Base-by-base conservation (phyloP, 2,797 vertebrate genomes). In the Pelochelys cantorii region DNA sequence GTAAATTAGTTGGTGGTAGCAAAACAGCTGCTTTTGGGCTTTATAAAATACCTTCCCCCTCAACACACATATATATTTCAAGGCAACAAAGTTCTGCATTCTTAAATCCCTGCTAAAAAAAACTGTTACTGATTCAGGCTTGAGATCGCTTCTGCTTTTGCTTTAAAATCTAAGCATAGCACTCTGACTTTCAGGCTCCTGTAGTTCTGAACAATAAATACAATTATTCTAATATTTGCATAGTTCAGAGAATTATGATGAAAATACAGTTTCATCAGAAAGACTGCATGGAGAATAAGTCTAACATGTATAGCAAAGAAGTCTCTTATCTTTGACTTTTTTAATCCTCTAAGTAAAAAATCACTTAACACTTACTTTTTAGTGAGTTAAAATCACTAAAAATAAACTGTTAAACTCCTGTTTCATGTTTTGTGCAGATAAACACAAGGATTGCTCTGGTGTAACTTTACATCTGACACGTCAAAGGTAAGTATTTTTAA, bases 371-470 rank as follows among this genome's bases (percentile, higher is more conserved):
- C 11, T 11, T 78, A 31, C n/a, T n/a, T n/a, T n/a, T n/a, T n/a
- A n/a, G n/a, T n/a, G n/a, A 54, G 53, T 54, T 54, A 15, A 10
- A 20, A 9, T 1, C 1, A 62, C 91, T 20, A 17, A 3, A 68
- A 90, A 59, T 12, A 89, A 84, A 84, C 85, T 7, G 23, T 84
- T 79, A 88, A 92, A 78, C 7, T 84, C 4, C 37, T n/a, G 25
- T 93, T 95, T 91, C 68, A 10, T 83, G 2, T 90, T 93, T 90
- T 95, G 22, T 97, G 48, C 98, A 99, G 99, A 99, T 97, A 98
- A 99, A 95, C 99, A 99, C 96, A 99, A 97, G 96, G 99, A 99
- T 96, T 99, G 99, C 92, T 99, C 99, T 87, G 99, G 99, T 95
- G 98, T 99, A 77, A 98, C 98, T 74, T 97, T 99, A 95, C 98